Evolutionary conservation across 2,797 vertebrate species (phyloP), one percentile per base, ranked within the genome.

Genomic region (Neomorphus geoffroyi): DNA sequence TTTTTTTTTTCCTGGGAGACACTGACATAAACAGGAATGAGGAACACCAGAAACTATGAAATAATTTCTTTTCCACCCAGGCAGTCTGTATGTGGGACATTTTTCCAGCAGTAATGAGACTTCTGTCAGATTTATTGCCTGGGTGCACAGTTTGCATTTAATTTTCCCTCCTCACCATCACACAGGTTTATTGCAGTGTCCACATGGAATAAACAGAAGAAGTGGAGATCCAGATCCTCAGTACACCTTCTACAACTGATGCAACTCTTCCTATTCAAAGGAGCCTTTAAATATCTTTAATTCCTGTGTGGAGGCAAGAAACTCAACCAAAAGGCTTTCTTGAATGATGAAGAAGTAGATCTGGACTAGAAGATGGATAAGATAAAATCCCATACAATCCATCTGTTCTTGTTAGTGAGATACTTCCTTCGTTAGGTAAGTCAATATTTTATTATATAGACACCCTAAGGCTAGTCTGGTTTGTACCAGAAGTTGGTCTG

Each of bases 321-420:
- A 41, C 23, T 58, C 35, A 58, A 88, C 22, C 30, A 86, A 43
- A 62, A 91, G 64, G 39, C 3, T 64, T 90, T 80, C 33, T 17
- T 73, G 67, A 89, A 71, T 43, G 11, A 82, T 41, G 54, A 56
- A 72, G 50, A 83, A 61, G 51, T 24, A 73, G 79, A 67, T 35
- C 10, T 1, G 2, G 46, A 46, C 27, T 45, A 61, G 57, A 92
- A 90, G 72, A 75, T 11, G 23, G 32, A 84, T 41, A 70, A 66
- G 53, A 26, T 73, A 79, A 75, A 79, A 84, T 46, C 18, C 48
- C 41, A 21, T 27, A 45, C 12, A 14, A 64, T 57, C 50, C 48
- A 67, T 67, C 58, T 90, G 62, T 56, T 90, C 58, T 92, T 66
- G 35, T 88, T 80, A 80, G 65, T 43, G 54, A 94, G 66, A 82